These are phyloP conservation scores for Drosophila barbarae DNA, from an alignment of 2,888 invertebrate species.

Conservation along the genomic window DNA sequence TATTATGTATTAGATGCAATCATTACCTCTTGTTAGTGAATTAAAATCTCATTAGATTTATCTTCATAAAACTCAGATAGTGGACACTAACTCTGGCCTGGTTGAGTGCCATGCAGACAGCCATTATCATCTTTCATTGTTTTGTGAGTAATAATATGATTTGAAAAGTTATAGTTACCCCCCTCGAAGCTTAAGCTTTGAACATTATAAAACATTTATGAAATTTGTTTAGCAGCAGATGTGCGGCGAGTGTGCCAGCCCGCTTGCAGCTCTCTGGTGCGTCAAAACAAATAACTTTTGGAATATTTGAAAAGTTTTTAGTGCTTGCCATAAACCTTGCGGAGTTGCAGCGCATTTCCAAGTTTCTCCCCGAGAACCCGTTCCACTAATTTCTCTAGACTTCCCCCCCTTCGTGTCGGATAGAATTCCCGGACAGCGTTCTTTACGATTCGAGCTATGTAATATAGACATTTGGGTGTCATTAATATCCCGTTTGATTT, in stretches of 20 bases:
- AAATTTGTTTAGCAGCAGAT: constrained; percentile 6
- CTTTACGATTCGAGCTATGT: not conserved
- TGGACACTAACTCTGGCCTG: not conserved
- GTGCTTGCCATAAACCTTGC: constrained; percentile 16
- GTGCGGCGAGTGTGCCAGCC: not conserved
- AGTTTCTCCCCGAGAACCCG: constrained; percentile 4
- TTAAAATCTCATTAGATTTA: not conserved
- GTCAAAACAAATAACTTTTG: constrained; percentile 21
- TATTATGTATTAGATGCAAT: not conserved
- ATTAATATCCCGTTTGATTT: constrained; percentile 19
- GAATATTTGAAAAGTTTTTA: constrained; percentile 28
- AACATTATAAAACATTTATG: constrained; percentile 16
- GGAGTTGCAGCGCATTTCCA: constrained; percentile 6
- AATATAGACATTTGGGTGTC: constrained; percentile 37
- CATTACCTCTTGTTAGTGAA: not conserved
- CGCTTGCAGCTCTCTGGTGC: not conserved
- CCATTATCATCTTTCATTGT: constrained; percentile 4
- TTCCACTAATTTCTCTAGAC: not conserved
- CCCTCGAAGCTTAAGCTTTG: not conserved
- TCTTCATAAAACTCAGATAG: not conserved
- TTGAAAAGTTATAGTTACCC: constrained; percentile 12
- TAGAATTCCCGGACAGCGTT: not conserved
- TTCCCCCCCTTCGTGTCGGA: not conserved
- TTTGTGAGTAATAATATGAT: constrained; percentile 18
- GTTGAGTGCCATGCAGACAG: not conserved